These are phyloP conservation scores for Noctua comes DNA, from an alignment of 2,888 invertebrate genomes.

Conservation along the genomic window DNA sequence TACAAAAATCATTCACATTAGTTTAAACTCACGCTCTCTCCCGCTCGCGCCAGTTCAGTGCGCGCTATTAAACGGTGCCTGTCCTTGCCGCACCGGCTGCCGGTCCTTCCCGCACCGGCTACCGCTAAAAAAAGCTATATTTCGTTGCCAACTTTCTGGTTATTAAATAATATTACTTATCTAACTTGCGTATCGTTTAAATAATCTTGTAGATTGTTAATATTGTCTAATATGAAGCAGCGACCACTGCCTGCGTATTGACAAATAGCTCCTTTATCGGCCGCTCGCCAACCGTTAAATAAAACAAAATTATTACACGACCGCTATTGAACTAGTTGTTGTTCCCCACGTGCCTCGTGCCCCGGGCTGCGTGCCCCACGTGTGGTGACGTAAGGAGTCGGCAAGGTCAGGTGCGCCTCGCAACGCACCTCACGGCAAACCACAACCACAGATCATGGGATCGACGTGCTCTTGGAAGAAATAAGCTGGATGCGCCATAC, in stretches of 20 bases:
- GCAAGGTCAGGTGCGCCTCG: constrained; percentile 4
- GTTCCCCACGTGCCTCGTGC: neutral
- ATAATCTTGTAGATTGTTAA: neutral
- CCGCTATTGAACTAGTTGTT: neutral
- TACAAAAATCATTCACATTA: constrained; percentile 64
- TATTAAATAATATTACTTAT: neutral
- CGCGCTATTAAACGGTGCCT: constrained; percentile 13
- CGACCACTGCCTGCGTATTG: neutral
- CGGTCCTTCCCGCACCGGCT: constrained; percentile 25
- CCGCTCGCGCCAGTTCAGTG: constrained; percentile 4
- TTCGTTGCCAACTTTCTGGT: constrained; percentile 13
- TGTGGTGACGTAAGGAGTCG: neutral
- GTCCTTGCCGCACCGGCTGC: constrained; percentile 30
- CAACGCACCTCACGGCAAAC: neutral
- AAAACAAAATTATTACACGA: constrained; percentile 1
- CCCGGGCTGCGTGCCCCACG: neutral
- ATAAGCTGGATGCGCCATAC: neutral
- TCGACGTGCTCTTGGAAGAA: neutral
- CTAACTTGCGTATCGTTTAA: neutral
- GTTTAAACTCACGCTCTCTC: constrained; percentile 45
- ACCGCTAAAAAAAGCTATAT: constrained; percentile 16
- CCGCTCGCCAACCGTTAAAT: neutral
- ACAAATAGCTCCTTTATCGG: neutral
- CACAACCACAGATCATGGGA: neutral
- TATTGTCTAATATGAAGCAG: neutral